These are phyloP conservation scores for Mantis religiosa DNA, from an alignment of 2,888 invertebrate species.

Conservation along the genomic window DNA sequence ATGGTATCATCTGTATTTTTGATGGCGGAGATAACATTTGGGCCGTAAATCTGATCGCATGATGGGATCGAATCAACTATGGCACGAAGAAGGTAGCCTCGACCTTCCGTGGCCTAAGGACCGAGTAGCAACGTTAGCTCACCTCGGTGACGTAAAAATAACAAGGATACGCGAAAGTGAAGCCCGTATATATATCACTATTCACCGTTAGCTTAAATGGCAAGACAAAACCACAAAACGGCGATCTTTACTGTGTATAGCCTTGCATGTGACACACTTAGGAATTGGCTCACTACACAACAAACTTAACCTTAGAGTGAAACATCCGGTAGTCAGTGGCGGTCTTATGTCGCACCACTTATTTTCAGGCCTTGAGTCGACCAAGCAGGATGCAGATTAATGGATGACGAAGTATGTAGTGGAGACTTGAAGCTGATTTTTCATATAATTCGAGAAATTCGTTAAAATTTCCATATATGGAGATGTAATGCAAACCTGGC, in stretches of 20 bases:
- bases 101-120: not conserved
- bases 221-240: not conserved
- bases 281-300: not conserved
- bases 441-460: no score
- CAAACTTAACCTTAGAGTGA: no score
- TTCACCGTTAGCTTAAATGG: not conserved
- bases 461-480: no score
- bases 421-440: no score
- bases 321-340: not conserved
- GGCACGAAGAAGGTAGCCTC: not conserved
- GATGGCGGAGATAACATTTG: no score
- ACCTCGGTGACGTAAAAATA: not conserved
- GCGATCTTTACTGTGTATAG: not conserved
- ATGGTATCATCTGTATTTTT: no score
- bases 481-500: no score
- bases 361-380: no score
- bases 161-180: not conserved
- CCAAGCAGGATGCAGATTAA: no score
- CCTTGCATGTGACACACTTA: not conserved
- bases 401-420: no score
- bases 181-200: not conserved
- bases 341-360: not conserved
- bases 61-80: not conserved
- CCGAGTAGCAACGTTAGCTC: not conserved
- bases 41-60: no score